Conservation (phyloP, 2,797 vertebrate species). For the Rachycentron canadum region DNA sequence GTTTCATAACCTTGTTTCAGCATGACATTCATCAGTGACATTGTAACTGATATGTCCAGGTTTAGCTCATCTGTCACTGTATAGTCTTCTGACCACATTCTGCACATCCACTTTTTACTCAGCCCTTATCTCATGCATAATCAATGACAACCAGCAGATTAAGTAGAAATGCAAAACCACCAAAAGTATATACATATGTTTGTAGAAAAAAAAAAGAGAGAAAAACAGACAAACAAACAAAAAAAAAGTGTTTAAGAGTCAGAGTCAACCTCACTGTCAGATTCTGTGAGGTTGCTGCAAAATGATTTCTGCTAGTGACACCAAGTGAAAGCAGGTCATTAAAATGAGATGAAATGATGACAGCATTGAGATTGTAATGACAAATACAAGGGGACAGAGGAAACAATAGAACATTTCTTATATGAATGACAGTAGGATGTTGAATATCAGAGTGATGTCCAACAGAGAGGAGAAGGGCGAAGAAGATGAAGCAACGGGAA, state of each 20-base stretch:
- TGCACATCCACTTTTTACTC: conserved; percentile 53
- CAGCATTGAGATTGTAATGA: conserved; percentile 1
- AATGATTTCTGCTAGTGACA: conserved; percentile 6
- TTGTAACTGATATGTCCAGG: conserved; percentile 56
- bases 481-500: conserved; percentile 37
- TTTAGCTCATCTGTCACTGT: conserved; percentile 56
- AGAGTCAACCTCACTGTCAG: conserved; percentile 11
- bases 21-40: conserved; percentile 65
- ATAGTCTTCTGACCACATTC: conserved; percentile 65
- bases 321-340: conserved; percentile 36
- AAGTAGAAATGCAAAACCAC: conserved; percentile 63
- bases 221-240: neutral
- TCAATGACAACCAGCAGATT: conserved; percentile 37
- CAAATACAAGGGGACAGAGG: conserved; percentile 26
- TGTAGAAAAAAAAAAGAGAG: conserved; percentile 32
- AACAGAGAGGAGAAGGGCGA: conserved; percentile 35
- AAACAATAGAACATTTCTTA: conserved; percentile 25
- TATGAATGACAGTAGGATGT: conserved; percentile 22
- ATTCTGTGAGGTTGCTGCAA: neutral
- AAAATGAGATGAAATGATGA: conserved; percentile 6
- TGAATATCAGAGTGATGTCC: conserved; percentile 50
- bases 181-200: conserved; percentile 57
- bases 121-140: conserved; percentile 49
- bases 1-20: conserved; percentile 52
- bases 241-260: neutral